Conservation (phyloP, 1,140 invertebrate genomes). For the Octopus sinensis region DNA sequence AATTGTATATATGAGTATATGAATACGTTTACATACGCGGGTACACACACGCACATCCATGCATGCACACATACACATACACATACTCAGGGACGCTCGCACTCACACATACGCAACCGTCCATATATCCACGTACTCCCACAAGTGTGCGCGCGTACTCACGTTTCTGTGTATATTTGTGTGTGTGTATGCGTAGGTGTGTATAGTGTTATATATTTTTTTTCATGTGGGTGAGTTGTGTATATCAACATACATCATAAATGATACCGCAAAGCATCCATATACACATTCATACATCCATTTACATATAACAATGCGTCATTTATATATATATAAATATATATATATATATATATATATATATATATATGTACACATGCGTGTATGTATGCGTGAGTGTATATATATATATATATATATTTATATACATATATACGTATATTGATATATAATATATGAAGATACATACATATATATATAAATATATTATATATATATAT, state of each 20-base stretch:
- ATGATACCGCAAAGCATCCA: neutral
- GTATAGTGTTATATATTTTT: neutral
- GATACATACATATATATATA: too few relatives aligned
- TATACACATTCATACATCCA: neutral
- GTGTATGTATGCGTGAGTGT: neutral
- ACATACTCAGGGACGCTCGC: neutral
- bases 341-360: constrained; percentile 5
- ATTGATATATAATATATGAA: too few relatives aligned
- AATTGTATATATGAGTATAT: neutral
- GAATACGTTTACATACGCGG: neutral
- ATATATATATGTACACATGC: neutral
- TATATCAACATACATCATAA: neutral
- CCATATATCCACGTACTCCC: neutral
- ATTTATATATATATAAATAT: neutral
- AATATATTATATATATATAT: too few relatives aligned
- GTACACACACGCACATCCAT: neutral
- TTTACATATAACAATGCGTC: neutral
- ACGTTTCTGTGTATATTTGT: neutral
- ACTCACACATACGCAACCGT: neutral
- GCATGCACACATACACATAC: neutral
- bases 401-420: constrained; percentile 5
- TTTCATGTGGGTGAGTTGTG: neutral
- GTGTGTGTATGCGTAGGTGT: neutral
- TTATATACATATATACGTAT: too few relatives aligned
- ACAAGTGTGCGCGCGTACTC: too few relatives aligned